These are phyloP conservation scores for Drosophila nr. perissopoda DNA, from an alignment of 2,888 invertebrate species.

Conservation along the genomic window DNA sequence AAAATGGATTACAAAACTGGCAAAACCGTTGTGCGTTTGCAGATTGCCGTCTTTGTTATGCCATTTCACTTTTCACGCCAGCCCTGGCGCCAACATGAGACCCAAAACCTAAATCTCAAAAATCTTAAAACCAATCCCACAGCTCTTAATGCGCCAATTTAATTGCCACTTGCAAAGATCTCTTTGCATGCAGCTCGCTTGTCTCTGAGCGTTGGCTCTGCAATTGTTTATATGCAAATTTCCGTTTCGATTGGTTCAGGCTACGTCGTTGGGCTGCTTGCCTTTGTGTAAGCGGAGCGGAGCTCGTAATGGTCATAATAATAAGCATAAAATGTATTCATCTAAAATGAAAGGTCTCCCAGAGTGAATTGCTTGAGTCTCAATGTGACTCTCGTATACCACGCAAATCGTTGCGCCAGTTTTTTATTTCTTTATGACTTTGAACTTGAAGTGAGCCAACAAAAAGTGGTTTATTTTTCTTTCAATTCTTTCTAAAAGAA, in stretches of 20 bases:
- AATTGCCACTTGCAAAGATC: constrained; percentile 54
- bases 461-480: constrained; percentile 3
- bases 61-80: constrained; percentile 67
- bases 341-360: constrained; percentile 69
- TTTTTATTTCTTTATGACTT: constrained; percentile 69
- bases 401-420: constrained; percentile 59
- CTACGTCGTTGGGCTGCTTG: constrained; percentile 26
- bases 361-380: constrained; percentile 47
- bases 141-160: constrained; percentile 74
- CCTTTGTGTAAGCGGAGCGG: constrained; percentile 19
- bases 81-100: constrained; percentile 12
- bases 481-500: constrained; percentile 43
- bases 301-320: constrained; percentile 54
- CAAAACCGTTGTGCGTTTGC: constrained; percentile 47
- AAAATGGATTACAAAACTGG: constrained; percentile 65
- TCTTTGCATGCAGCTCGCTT: constrained; percentile 3
- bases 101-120: constrained; percentile 15
- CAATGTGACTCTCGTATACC: constrained; percentile 5
- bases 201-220: constrained; percentile 14
- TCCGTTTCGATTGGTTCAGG: constrained; percentile 54
- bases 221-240: constrained; percentile 75
- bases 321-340: constrained; percentile 67
- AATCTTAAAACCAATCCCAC: constrained; percentile 16
- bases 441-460: constrained; percentile 69
- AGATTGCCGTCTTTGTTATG: constrained; percentile 68